phyloP scores from a whole-genome alignment of 2,113 vertebrate species.

The Lates calcarifer region DNA sequence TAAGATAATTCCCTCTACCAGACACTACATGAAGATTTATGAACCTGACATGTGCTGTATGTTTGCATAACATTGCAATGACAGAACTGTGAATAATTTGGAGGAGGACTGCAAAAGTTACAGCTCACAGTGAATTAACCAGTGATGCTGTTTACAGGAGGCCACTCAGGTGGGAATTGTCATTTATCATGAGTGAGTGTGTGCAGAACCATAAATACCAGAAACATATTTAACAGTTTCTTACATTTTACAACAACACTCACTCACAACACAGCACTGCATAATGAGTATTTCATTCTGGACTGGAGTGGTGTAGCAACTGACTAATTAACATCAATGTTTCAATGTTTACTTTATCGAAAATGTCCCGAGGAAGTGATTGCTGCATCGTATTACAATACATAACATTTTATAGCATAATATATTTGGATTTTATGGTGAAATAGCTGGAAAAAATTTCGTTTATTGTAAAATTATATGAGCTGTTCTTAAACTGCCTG shows the following conservation, averaged over 20 bases:
- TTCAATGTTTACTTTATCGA: not conserved
- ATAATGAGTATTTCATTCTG: not conserved
- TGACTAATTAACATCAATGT: not conserved
- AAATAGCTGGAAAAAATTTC: constrained; percentile 41
- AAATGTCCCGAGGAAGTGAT: constrained; percentile 15
- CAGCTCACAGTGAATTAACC: constrained; percentile 49
- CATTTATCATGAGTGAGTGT: constrained; percentile 20
- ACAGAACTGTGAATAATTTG: constrained; percentile 65
- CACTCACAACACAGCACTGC: not conserved
- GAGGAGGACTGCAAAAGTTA: constrained; percentile 63
- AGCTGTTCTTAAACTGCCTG: constrained; percentile 28
- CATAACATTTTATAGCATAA: constrained; percentile 22
- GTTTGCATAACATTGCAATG: constrained; percentile 69
- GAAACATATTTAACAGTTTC: not conserved
- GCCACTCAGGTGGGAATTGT: constrained; percentile 31
- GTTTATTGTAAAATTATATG: constrained; percentile 56
- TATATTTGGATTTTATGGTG: constrained; percentile 45
- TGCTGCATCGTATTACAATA: constrained; percentile 14
- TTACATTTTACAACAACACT: not conserved
- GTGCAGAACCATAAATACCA: constrained; percentile 23
- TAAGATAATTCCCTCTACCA: constrained; percentile 66
- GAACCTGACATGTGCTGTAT: constrained; percentile 61
- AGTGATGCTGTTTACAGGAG: constrained; percentile 47
- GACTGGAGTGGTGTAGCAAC: not conserved
- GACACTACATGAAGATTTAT: constrained; percentile 72